These are phyloP conservation scores for Cydia fagiglandana DNA, from an alignment of 1,140 invertebrate genomes.

Conservation along the genomic window DNA sequence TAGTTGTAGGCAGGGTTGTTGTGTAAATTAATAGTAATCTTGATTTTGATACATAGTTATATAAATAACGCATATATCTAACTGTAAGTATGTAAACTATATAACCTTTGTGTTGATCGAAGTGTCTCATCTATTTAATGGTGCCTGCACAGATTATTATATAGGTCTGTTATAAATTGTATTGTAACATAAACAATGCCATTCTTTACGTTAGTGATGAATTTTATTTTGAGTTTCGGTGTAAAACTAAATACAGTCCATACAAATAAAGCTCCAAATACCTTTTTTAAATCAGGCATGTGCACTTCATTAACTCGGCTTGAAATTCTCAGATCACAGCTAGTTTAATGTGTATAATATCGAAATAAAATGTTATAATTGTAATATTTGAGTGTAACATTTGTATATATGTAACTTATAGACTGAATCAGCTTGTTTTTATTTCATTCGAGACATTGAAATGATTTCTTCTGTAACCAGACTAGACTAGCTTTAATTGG, in stretches of 20 bases:
- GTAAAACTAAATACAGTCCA: not conserved
- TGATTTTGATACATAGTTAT: constrained; percentile 15
- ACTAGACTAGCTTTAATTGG: constrained; percentile 7
- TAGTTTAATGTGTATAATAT: constrained; percentile 16
- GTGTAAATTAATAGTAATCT: constrained; percentile 21
- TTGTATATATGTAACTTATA: constrained; percentile 31
- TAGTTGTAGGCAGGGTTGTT: constrained; percentile 18
- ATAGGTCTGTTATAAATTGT: not conserved
- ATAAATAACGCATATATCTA: not conserved
- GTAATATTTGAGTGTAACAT: constrained; percentile 17
- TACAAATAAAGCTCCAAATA: not conserved
- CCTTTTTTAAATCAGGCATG: not conserved
- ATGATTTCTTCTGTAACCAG: not conserved
- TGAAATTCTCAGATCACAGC: not conserved
- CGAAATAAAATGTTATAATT: constrained; percentile 1
- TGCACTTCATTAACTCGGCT: constrained; percentile 15
- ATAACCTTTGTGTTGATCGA: not conserved
- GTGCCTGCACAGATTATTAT: not conserved
- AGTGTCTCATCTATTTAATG: not conserved
- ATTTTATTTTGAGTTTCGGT: not conserved
- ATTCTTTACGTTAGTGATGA: not conserved
- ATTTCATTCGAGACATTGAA: not conserved
- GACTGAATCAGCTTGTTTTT: constrained; percentile 22
- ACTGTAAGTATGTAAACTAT: constrained; percentile 1
- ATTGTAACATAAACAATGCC: constrained; percentile 6